phyloP scores from a whole-genome alignment of 2,113 vertebrate species.

The Conger conger region DNA sequence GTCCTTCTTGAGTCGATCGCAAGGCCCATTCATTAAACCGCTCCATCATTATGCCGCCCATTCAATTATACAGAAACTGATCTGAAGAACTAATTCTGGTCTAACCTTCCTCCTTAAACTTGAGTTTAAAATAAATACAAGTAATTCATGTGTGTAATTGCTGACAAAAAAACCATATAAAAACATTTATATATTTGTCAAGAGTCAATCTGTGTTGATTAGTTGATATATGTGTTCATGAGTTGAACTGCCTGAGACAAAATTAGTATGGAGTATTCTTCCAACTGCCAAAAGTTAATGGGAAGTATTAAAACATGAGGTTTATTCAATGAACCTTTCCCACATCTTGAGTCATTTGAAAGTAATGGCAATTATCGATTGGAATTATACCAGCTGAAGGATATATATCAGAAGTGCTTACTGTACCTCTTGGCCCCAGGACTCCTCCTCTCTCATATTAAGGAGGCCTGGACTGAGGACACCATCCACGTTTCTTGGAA shows the following conservation, averaged over 20 bases:
- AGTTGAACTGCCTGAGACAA: constrained; percentile 14
- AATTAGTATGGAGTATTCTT: constrained; percentile 12
- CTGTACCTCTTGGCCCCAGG: constrained; percentile 27
- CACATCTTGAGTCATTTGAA: background rate
- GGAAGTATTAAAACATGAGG: background rate
- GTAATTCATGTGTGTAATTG: no score
- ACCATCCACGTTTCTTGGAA: constrained; percentile 51
- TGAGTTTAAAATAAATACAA: no score
- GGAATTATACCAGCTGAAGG: background rate
- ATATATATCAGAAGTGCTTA: constrained; percentile 6
- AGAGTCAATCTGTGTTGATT: no score
- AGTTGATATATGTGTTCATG: background rate
- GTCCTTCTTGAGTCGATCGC: background rate
- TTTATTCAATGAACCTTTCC: constrained; percentile 11
- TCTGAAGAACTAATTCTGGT: no score
- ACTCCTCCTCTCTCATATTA: constrained; percentile 48
- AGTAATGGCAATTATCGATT: constrained; percentile 14
- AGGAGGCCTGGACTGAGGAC: constrained; percentile 52
- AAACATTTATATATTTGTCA: no score
- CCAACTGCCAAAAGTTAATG: constrained; percentile 12
- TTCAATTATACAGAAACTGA: no score
- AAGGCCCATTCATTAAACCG: background rate
- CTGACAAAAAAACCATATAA: no score
- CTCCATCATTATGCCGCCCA: background rate
- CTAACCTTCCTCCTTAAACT: no score